Percentiles rank a stretch among this genome's conserved stretches.
phyloP scores from a whole-genome alignment of 1,140 invertebrate species.

The Drosophila erecta region DNA sequence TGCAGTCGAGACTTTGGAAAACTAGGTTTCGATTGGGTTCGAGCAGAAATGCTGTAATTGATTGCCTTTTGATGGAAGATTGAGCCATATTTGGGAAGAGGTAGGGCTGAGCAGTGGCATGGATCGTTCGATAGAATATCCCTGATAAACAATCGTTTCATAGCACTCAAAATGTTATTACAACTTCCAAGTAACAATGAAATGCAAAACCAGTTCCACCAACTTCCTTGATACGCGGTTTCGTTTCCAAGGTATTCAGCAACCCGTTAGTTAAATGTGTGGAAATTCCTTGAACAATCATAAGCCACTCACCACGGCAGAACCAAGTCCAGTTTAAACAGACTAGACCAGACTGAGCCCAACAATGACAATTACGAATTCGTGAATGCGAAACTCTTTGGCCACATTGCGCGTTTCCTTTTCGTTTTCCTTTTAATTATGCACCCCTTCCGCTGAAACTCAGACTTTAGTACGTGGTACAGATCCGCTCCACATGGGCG shows the following conservation, averaged over 20 bases:
- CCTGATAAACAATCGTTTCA: neutral
- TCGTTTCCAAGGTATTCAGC: slow-evolving; percentile 26
- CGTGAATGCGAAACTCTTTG: slow-evolving; percentile 56
- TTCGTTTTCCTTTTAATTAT: slow-evolving; percentile 71
- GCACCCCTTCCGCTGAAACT: slow-evolving; percentile 41
- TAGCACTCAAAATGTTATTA: neutral
- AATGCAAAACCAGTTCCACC: slow-evolving; percentile 11
- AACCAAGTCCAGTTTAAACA: slow-evolving; percentile 19
- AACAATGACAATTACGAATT: slow-evolving; percentile 67
- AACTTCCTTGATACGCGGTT: slow-evolving; percentile 37
- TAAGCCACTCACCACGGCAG: slow-evolving; percentile 2
- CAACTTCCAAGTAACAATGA: neutral
- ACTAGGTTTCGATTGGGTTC: slow-evolving; percentile 38
- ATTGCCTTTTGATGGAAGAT: slow-evolving; percentile 39
- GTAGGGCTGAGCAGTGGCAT: slow-evolving; percentile 8
- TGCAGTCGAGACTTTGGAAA: slow-evolving; percentile 33
- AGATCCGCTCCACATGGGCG: slow-evolving; percentile 47
- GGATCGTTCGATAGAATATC: slow-evolving; percentile 1
- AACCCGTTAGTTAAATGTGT: slow-evolving; percentile 46
- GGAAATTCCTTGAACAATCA: slow-evolving; percentile 26
- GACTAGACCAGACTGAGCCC: slow-evolving; percentile 8
- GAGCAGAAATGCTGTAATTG: slow-evolving; percentile 27
- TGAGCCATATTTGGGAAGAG: slow-evolving; percentile 16
- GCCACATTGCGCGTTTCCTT: slow-evolving; percentile 67
- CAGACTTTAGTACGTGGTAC: slow-evolving; percentile 26